phyloP scores from a whole-genome alignment of 1,140 invertebrate species.

The Drosophila leontia region DNA sequence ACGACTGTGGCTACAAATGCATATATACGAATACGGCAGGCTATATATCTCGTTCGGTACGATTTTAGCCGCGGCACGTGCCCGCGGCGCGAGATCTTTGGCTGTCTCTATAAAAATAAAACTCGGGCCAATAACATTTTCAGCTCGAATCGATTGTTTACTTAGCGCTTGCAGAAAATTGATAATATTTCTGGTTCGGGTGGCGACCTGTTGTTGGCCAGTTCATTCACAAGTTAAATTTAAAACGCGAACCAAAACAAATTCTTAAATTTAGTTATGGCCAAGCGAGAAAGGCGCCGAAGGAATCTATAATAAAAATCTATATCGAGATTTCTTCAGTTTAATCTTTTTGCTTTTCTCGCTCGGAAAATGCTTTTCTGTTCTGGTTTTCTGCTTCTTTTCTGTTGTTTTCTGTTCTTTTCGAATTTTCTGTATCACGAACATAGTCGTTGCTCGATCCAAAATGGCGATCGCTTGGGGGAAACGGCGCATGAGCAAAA shows the following conservation, averaged over 20 bases:
- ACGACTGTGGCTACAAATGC: slow-evolving; percentile 11
- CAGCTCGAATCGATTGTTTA: slow-evolving; percentile 69
- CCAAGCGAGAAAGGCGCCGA: slow-evolving; percentile 39
- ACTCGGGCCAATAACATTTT: slow-evolving; percentile 57
- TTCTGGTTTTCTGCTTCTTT: background rate
- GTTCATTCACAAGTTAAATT: slow-evolving; percentile 74
- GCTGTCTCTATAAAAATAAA: slow-evolving; percentile 67
- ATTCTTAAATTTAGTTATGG: slow-evolving; percentile 81
- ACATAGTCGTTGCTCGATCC: slow-evolving; percentile 1
- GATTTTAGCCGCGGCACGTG: slow-evolving; percentile 73
- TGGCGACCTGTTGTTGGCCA: slow-evolving; percentile 47
- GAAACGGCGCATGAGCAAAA: slow-evolving; percentile 46
- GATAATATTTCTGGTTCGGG: slow-evolving; percentile 58
- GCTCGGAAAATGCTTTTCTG: slow-evolving; percentile 1
- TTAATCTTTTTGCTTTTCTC: slow-evolving; percentile 7
- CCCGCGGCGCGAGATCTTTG: slow-evolving; percentile 41
- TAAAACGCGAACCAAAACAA: slow-evolving; percentile 81
- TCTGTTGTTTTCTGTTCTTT: background rate
- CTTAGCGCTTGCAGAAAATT: slow-evolving; percentile 62
- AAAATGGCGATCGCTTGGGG: slow-evolving; percentile 43
- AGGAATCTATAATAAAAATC: slow-evolving; percentile 72
- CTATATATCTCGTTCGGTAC: slow-evolving; percentile 28
- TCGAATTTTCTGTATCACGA: slow-evolving; percentile 20
- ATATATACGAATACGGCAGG: background rate
- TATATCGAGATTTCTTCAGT: slow-evolving; percentile 29